Conservation (phyloP, 2,113 vertebrate genomes). For the Cyrtonyx montezumae region DNA sequence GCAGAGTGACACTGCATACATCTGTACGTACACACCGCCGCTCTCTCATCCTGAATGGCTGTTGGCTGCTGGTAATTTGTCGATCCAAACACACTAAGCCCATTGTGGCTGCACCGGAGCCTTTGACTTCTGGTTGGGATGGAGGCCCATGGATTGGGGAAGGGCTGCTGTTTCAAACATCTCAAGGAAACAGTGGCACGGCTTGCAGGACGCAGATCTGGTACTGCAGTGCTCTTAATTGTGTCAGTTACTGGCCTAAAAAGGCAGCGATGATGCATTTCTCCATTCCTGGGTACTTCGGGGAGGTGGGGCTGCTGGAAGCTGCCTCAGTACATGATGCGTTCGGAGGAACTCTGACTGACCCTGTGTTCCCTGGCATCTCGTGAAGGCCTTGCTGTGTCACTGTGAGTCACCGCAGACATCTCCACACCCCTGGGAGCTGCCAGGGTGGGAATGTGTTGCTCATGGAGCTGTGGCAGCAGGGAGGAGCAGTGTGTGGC, state of each 20-base stretch:
- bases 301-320: not conserved
- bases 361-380: not conserved
- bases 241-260: not conserved
- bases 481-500: not conserved
- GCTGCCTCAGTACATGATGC: accelerated
- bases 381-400: not conserved
- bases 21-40: not conserved
- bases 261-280: not conserved
- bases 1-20: conserved; percentile 33
- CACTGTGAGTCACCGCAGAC: not conserved
- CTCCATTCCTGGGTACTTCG: not conserved
- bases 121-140: not conserved
- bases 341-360: not conserved
- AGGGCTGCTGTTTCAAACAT: not conserved
- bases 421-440: not conserved
- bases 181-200: not conserved
- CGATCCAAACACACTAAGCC: not conserved
- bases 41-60: not conserved
- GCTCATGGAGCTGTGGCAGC: not conserved
- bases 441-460: not conserved
- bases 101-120: not conserved
- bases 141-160: not conserved
- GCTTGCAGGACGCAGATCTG: not conserved
- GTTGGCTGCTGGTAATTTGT: not conserved
- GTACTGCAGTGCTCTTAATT: not conserved